A percentile compares a stretch with the other conserved stretches of the same genome.
phyloP scores from a whole-genome alignment of 2,888 invertebrate genomes.

The Trissolcus japonicus region DNA sequence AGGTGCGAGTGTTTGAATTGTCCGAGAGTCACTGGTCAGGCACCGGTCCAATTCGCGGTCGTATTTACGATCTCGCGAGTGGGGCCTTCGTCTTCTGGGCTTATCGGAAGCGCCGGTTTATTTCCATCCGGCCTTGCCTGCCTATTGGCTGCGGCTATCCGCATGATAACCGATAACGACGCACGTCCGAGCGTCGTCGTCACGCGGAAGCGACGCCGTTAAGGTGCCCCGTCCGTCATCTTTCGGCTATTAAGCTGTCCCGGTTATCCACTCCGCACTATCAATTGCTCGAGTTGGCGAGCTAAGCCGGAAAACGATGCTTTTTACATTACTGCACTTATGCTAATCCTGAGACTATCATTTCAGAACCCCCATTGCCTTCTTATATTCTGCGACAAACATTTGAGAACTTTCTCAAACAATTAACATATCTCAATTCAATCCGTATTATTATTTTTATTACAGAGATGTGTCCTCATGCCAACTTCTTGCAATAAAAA shows the following conservation, averaged over 20 bases:
- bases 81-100: slow-evolving; percentile 10
- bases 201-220: neutral
- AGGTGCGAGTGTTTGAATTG: slow-evolving; percentile 71
- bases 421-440: too few relatives aligned
- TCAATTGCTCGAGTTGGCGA: slow-evolving; percentile 6
- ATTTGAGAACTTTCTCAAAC: too few relatives aligned
- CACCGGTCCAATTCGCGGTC: slow-evolving; percentile 68
- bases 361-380: neutral
- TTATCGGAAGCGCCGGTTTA: slow-evolving; percentile 10
- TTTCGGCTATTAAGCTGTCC: neutral
- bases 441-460: too few relatives aligned
- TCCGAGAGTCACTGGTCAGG: slow-evolving; percentile 73
- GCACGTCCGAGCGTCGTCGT: slow-evolving; percentile 2
- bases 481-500: too few relatives aligned
- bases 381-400: too few relatives aligned
- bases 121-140: slow-evolving; percentile 19
- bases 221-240: slow-evolving; percentile 5
- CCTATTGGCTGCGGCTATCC: neutral
- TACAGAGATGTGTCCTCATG: too few relatives aligned
- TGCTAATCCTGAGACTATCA: slow-evolving; percentile 3
- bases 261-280: neutral
- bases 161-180: slow-evolving; percentile 26
- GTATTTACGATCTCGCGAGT: slow-evolving; percentile 44
- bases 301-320: slow-evolving; percentile 9
- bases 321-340: slow-evolving; percentile 4